Base-by-base conservation (phyloP, 1,140 invertebrate species). In the Drosophila eugracilis region DNA sequence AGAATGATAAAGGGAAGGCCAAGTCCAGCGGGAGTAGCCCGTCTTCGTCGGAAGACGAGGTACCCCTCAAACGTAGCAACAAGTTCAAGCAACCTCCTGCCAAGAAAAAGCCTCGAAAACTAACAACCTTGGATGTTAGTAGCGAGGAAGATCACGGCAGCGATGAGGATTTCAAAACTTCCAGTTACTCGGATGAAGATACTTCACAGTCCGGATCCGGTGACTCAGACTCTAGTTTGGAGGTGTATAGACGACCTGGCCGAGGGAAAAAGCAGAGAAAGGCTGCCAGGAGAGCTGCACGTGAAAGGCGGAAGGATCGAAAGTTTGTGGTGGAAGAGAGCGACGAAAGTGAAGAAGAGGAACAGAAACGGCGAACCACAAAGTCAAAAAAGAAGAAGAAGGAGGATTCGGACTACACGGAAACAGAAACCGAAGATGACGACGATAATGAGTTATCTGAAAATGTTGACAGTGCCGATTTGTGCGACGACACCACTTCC, bases 151-250 rank as follows among this genome's bases (percentile, higher is more conserved):
- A 96, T 86, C 95, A 96, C 84, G 94, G 93, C 60, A 96, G 95
- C 1, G 97, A 97, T 84, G 96, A 97, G 91, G 96, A 97, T 90
- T 97, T 97, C 72, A 96, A 97, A 78, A 95, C 90, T 0, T 91
- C 90, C n/a, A 91, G 89, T 22, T 85, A 85, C 21, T 90, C 86
- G 1, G 89, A 91, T 9, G 90, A 91, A 17, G 89, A 90, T 15
- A 84, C 60, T 5, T 85, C 84, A 0, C 70, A 80, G 26, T 89
- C 84, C 0, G 88, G 59, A 4, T 86, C 84, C 0, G 85, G 89
- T 21, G 88, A 90, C 7, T 91, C 89, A 0, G 90, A 91, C 34
- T 90, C 89, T 3, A 91, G 91, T 22, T 34, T 91, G 22, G 91
- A 91, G 10, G 47, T 89, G 0, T 91, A 88, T 55, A 57, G 86